phyloP scores from a whole-genome alignment of 2,888 invertebrate genomes.

The Drosophila gaucha region DNA sequence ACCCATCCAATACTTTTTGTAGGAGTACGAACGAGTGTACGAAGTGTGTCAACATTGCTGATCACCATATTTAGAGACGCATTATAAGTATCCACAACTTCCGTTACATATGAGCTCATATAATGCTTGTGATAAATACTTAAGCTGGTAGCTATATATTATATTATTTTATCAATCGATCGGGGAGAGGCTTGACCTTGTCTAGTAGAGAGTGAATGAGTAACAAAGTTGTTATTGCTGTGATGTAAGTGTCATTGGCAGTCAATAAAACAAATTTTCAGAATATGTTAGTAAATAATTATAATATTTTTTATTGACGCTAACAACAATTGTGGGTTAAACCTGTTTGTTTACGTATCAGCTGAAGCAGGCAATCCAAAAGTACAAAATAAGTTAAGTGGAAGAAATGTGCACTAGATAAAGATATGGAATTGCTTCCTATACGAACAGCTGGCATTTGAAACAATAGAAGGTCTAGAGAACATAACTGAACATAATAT shows the following conservation, averaged over 20 bases:
- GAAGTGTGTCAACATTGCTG: conserved; percentile 35
- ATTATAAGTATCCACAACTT: conserved; percentile 39
- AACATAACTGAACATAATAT: conserved; percentile 10
- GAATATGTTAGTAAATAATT: conserved; percentile 37
- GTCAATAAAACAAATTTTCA: conserved; percentile 47
- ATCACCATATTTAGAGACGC: conserved; percentile 14
- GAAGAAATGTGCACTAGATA: conserved; percentile 13
- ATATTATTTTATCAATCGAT: conserved; percentile 34
- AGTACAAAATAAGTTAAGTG: conserved; percentile 17
- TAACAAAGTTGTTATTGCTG: conserved; percentile 35
- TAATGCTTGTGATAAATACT: conserved; percentile 6
- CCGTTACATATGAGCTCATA: conserved; percentile 52
- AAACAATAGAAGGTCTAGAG: conserved; percentile 2
- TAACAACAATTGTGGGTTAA: conserved; percentile 49
- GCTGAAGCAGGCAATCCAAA: conserved; percentile 6
- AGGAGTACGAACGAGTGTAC: conserved; percentile 15
- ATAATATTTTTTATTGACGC: conserved; percentile 40
- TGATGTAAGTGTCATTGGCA: conserved; percentile 56
- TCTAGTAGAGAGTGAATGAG: conserved; percentile 25
- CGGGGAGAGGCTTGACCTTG: conserved; percentile 42
- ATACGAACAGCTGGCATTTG: conserved; percentile 6
- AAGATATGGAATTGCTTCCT: conserved; percentile 14
- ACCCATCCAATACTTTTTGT: conserved; percentile 35
- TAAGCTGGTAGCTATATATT: background rate
- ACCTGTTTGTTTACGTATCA: conserved; percentile 49